A percentile compares a stretch with the other conserved stretches of the same genome.
Conservation (phyloP, 2,113 vertebrate genomes). For the Propithecus coquereli region DNA sequence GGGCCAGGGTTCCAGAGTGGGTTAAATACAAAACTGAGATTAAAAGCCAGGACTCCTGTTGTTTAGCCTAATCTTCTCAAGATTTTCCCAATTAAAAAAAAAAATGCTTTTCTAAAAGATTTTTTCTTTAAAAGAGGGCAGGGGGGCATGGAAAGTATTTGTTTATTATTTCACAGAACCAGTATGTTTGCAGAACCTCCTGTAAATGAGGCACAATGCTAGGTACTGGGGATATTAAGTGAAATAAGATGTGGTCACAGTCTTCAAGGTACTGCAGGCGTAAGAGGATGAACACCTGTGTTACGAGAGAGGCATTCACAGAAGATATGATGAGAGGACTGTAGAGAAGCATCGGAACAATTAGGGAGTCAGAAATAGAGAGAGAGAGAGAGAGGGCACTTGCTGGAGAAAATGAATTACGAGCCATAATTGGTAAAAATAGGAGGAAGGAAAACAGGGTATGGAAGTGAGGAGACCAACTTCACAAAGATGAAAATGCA, state of each 20-base stretch:
- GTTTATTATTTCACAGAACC: background rate
- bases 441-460: background rate
- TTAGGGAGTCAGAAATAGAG: background rate
- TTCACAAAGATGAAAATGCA: background rate
- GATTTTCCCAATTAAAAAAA: background rate
- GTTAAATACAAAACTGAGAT: background rate
- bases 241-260: background rate
- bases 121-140: background rate
- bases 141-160: background rate
- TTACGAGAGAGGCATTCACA: background rate
- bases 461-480: background rate
- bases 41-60: background rate
- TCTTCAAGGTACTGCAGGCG: background rate
- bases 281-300: background rate
- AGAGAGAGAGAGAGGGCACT: background rate
- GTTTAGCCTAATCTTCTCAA: slow-evolving; percentile 15
- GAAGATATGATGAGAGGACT: fast-evolving
- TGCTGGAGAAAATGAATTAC: background rate
- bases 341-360: background rate
- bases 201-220: background rate
- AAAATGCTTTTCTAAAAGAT: background rate
- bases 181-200: background rate
- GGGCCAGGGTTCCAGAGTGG: background rate
- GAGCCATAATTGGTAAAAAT: background rate
- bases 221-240: background rate